Conservation (phyloP, 1,140 invertebrate genomes). For the Zaprionus nigranus region DNA sequence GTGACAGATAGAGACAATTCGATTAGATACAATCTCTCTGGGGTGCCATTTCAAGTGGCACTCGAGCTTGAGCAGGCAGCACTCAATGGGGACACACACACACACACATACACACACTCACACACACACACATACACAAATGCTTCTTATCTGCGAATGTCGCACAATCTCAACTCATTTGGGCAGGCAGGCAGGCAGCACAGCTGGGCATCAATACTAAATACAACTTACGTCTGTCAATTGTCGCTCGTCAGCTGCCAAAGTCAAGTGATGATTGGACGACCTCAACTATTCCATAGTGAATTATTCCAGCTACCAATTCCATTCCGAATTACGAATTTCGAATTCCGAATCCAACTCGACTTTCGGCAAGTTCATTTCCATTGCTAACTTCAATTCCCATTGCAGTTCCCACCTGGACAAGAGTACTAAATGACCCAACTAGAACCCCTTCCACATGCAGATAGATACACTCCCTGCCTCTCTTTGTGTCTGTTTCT, state of each 20-base stretch:
- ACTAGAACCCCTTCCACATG: conserved; percentile 17
- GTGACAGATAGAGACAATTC: conserved; percentile 30
- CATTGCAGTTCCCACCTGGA: conserved; percentile 13
- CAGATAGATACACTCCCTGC: background rate
- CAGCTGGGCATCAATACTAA: conserved; percentile 21
- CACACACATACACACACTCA: background rate
- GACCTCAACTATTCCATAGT: background rate
- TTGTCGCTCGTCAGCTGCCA: conserved; percentile 27
- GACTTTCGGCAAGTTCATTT: background rate
- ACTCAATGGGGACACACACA: background rate
- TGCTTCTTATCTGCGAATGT: background rate
- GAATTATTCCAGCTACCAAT: conserved; percentile 10
- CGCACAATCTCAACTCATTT: conserved; percentile 35
- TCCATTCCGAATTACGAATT: conserved; percentile 1
- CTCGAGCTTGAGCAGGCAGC: conserved; percentile 3
- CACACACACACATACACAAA: background rate
- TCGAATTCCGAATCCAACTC: background rate
- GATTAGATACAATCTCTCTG: conserved; percentile 24
- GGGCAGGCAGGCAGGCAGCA: conserved; percentile 29
- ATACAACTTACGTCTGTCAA: conserved; percentile 4
- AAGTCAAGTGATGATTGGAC: conserved; percentile 24
- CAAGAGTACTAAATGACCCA: conserved; percentile 21
- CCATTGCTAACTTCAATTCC: background rate
- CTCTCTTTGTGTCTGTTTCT: background rate
- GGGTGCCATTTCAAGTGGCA: conserved; percentile 8